Evolutionary conservation across 2,113 vertebrate genomes (phyloP).

Genomic region (Malurus cyaneus): DNA sequence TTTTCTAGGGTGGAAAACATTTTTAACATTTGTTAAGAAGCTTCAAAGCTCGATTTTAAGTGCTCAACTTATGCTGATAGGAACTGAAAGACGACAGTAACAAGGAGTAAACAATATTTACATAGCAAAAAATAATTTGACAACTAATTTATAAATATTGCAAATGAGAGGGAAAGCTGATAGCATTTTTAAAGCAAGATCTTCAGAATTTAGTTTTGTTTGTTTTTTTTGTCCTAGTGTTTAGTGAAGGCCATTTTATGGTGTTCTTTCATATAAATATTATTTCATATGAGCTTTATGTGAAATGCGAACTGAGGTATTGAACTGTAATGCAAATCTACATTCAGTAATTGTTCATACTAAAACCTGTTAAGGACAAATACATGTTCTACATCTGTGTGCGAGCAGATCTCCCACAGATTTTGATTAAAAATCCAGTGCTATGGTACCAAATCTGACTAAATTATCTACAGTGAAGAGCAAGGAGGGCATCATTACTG

Average conservation of each 20-base stretch:
- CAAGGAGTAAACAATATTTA: slow-evolving; percentile 61
- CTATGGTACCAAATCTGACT: background rate
- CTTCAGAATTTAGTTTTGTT: background rate
- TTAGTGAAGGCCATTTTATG: background rate
- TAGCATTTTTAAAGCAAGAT: background rate
- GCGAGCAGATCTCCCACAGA: background rate
- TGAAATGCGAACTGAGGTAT: background rate
- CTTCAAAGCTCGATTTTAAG: slow-evolving; percentile 54
- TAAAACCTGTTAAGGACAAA: background rate
- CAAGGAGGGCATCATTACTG: background rate
- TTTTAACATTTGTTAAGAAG: slow-evolving; percentile 30
- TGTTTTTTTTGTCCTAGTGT: background rate
- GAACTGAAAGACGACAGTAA: slow-evolving; percentile 49
- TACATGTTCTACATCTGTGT: background rate
- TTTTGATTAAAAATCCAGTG: background rate
- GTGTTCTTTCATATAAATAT: background rate
- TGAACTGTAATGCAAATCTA: background rate
- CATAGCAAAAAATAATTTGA: slow-evolving; percentile 52
- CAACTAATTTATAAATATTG: slow-evolving; percentile 55
- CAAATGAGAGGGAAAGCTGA: slow-evolving; percentile 11
- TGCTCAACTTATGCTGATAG: background rate
- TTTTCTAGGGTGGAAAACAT: slow-evolving; percentile 42
- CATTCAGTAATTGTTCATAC: background rate
- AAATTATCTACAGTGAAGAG: background rate
- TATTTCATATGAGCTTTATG: background rate